Evolutionary conservation across 1,140 invertebrate species (phyloP), one percentile per base, ranked within the genome.

Genomic region (Scaptomyza pallida): DNA sequence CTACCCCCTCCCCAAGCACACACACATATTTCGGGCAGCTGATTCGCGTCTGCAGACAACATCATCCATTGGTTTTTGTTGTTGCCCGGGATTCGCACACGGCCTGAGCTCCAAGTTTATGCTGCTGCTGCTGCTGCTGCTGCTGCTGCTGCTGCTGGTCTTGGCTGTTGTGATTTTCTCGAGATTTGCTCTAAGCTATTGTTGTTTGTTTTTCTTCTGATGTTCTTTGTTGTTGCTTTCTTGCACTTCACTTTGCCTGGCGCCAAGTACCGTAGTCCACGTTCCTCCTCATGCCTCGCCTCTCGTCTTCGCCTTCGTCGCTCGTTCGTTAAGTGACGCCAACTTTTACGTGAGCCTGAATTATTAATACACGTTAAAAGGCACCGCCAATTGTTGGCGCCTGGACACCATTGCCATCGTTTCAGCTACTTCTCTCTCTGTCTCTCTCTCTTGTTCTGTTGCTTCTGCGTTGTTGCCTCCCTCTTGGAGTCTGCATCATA

Each of bases 361-460:
- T 74, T 74, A 74, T 74, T 74, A 74, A 74, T 64, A 63, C 57
- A 64, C 67, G 72, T 71, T 74, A 74, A 74, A 74, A 74, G 72
- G 65, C 59, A 62, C 45, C 70, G 63, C 63, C 70, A 72, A 72
- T 72, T 72, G 70, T 61, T 55, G 63, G 44, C 70, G 70, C 63
- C 63, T 68, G 70, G 63, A 68, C 70, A 67, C 23, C 35, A 50
- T 23, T 43, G 45, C 48, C 52, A 26, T n/a, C 4, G 35, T n/a
- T 37, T 23, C 26, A 12, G 37, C 33, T 30, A 19, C 50, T 3
- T 40, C n/a, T n/a, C 6, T 30, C n/a, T n/a, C n/a, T n/a, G n/a
- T n/a, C n/a, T n/a, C n/a, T n/a, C n/a, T n/a, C n/a, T n/a, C n/a
- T n/a, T n/a, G n/a, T n/a, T n/a, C n/a, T n/a, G n/a, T n/a, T n/a